phyloP scores from a whole-genome alignment of 1,140 invertebrate species.

The Neotoxoptera formosana region DNA sequence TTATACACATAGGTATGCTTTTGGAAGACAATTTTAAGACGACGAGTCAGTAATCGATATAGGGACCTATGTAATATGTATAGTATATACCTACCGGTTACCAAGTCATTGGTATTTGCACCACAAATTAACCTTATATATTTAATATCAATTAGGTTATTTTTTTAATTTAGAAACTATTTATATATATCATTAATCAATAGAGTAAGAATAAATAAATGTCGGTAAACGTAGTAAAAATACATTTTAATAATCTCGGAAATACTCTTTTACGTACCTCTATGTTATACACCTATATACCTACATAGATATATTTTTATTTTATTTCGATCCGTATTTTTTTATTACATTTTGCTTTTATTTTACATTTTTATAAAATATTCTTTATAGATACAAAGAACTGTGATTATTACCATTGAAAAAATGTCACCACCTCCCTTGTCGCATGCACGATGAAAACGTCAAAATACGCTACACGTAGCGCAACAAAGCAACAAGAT shows the following conservation, averaged over 20 bases:
- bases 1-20: not conserved
- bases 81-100: too few relatives aligned
- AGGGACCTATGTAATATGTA: too few relatives aligned
- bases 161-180: not conserved
- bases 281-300: not conserved
- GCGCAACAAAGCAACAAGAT: not conserved
- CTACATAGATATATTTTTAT: not conserved
- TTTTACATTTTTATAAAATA: not conserved
- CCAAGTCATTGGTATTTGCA: too few relatives aligned
- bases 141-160: not conserved
- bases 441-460: not conserved
- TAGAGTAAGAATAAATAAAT: not conserved
- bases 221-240: not conserved
- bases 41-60: too few relatives aligned
- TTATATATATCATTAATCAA: not conserved
- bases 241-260: slow-evolving; percentile 12
- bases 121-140: not conserved
- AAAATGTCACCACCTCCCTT: not conserved
- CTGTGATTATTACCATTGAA: not conserved
- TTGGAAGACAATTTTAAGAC: not conserved
- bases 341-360: not conserved
- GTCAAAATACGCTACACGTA: not conserved
- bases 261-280: not conserved
- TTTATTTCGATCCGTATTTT: not conserved
- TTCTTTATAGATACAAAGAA: not conserved